These are phyloP conservation scores for Drosophila cognata DNA, from an alignment of 2,888 invertebrate genomes.

Conservation along the genomic window DNA sequence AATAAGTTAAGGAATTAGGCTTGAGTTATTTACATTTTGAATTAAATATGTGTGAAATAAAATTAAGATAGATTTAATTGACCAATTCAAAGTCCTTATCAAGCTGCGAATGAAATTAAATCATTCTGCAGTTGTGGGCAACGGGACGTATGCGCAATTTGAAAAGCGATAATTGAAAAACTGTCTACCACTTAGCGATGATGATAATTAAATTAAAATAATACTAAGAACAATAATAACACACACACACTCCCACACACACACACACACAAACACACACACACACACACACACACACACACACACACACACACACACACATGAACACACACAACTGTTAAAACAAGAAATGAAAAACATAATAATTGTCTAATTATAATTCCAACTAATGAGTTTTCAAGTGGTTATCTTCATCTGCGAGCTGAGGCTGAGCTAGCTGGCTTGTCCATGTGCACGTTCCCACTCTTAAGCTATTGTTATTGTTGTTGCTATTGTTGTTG, in stretches of 20 bases:
- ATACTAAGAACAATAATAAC: conserved; percentile 28
- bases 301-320: conserved; percentile 7
- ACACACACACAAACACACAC: background rate
- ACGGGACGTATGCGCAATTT: conserved; percentile 45
- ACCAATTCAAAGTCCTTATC: background rate
- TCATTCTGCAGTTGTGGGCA: conserved; percentile 1
- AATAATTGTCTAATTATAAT: conserved; percentile 77
- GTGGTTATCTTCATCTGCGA: conserved; percentile 66
- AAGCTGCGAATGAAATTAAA: conserved; percentile 5
- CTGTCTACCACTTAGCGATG: conserved; percentile 14
- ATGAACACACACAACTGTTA: conserved; percentile 5
- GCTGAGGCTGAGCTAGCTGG: conserved; percentile 12
- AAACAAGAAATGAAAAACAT: conserved; percentile 57
- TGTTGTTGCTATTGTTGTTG: conserved; percentile 5
- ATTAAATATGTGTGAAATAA: background rate
- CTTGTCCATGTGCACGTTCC: conserved; percentile 37
- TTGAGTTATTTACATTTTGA: background rate
- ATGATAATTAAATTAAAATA: conserved; percentile 37
- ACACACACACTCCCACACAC: conserved; percentile 6
- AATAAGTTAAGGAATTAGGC: background rate
- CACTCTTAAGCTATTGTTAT: background rate
- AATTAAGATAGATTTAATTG: background rate
- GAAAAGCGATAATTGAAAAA: conserved; percentile 37
- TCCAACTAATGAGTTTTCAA: conserved; percentile 77
- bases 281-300: conserved; percentile 1